These are phyloP conservation scores for Ennomos fuscantarius DNA, from an alignment of 2,888 invertebrate genomes.

Conservation along the genomic window DNA sequence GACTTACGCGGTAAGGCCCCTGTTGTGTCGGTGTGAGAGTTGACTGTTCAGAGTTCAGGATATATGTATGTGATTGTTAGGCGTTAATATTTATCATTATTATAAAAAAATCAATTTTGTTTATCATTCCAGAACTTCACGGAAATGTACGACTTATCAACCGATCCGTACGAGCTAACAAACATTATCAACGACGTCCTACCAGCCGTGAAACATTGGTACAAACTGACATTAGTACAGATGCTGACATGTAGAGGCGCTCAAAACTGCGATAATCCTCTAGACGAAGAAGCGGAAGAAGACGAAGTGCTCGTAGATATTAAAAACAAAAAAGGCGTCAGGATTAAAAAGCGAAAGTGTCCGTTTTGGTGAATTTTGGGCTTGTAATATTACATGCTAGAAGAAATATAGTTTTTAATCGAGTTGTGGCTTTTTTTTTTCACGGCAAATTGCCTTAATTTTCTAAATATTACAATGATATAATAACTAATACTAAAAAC, in stretches of 20 bases:
- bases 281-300: slow-evolving; percentile 25
- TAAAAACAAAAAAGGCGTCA: slow-evolving; percentile 22
- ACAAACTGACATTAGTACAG: slow-evolving; percentile 78
- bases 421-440: background rate
- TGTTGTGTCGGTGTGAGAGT: too few relatives aligned
- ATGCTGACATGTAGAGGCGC: slow-evolving; percentile 77
- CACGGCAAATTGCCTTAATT: too few relatives aligned
- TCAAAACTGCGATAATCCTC: slow-evolving; percentile 54
- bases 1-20: too few relatives aligned
- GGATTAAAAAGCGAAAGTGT: slow-evolving; percentile 33
- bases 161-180: slow-evolving; percentile 89
- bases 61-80: too few relatives aligned
- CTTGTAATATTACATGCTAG: background rate
- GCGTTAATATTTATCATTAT: too few relatives aligned
- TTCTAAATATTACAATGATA: too few relatives aligned
- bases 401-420: background rate
- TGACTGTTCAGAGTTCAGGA: too few relatives aligned
- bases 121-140: slow-evolving; percentile 84
- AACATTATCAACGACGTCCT: slow-evolving; percentile 85
- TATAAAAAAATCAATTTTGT: background rate
- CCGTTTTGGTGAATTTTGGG: slow-evolving; percentile 21
- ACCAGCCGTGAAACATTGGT: slow-evolving; percentile 82
- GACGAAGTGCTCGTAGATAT: slow-evolving; percentile 2
- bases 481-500: too few relatives aligned
- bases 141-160: slow-evolving; percentile 90